These are phyloP conservation scores for Argyrosomus japonicus DNA, from an alignment of 2,113 vertebrate species.

Conservation along the genomic window DNA sequence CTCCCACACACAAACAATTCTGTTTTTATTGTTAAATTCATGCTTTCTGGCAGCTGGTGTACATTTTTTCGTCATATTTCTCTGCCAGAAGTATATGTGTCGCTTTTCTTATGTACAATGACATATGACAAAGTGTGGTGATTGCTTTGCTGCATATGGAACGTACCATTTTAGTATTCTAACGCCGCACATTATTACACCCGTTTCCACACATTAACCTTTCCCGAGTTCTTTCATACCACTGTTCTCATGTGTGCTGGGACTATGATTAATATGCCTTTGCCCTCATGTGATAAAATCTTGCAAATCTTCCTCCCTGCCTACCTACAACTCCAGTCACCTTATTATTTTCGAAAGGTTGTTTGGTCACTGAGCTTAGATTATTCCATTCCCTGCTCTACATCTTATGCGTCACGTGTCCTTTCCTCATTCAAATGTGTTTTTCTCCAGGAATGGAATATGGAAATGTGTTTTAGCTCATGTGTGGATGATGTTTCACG, in stretches of 20 bases:
- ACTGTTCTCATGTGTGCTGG: slow-evolving; percentile 45
- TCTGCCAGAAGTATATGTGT: slow-evolving; percentile 17
- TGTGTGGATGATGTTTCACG: slow-evolving; percentile 60
- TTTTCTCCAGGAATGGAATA: slow-evolving; percentile 76
- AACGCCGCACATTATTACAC: slow-evolving; percentile 61
- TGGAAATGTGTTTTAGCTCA: slow-evolving; percentile 71
- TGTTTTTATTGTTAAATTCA: slow-evolving; percentile 65
- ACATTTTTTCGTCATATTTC: slow-evolving; percentile 48
- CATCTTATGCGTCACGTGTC: slow-evolving; percentile 54
- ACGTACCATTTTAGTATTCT: slow-evolving; percentile 66
- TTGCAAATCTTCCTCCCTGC: slow-evolving; percentile 70
- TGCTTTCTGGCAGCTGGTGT: slow-evolving; percentile 62
- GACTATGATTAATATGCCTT: slow-evolving; percentile 78
- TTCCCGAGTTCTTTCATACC: slow-evolving; percentile 64
- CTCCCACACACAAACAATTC: slow-evolving; percentile 68
- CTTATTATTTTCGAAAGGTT: slow-evolving; percentile 78
- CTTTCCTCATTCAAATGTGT: slow-evolving; percentile 68
- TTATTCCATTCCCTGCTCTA: slow-evolving; percentile 72
- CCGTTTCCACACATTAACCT: slow-evolving; percentile 77
- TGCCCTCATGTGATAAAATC: slow-evolving; percentile 77
- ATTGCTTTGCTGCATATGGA: slow-evolving; percentile 71
- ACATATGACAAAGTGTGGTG: slow-evolving; percentile 62
- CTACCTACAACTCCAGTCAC: slow-evolving; percentile 65
- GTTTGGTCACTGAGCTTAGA: slow-evolving; percentile 72
- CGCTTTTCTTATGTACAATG: slow-evolving; percentile 48